Conservation (phyloP, 2,797 vertebrate genomes). For the Intellagama lesueurii region DNA sequence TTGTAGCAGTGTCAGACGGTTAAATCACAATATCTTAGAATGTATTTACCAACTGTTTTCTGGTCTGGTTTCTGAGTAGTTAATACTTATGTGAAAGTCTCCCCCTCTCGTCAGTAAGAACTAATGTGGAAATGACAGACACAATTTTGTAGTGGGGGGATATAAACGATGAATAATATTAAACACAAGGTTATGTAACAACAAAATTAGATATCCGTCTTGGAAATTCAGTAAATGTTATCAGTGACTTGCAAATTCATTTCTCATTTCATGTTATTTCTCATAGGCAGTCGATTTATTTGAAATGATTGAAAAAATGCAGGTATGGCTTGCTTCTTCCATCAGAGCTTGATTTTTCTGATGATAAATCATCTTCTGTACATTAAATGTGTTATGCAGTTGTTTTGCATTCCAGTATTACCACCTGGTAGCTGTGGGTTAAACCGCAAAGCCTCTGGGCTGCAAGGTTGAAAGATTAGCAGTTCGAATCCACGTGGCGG, state of each 20-base stretch:
- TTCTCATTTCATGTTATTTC: constrained; percentile 60
- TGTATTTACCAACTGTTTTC: not conserved
- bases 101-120: not conserved
- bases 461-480: no score
- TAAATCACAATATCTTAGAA: not conserved
- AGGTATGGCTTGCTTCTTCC: constrained; percentile 82
- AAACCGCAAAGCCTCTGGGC: no score
- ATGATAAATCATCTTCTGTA: not conserved
- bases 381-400: not conserved
- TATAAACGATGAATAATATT: not conserved
- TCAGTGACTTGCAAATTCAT: constrained; percentile 2
- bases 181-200: not conserved
- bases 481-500: no score
- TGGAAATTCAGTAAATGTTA: not conserved
- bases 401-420: not conserved
- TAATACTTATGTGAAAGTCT: constrained; percentile 6
- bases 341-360: not conserved
- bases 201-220: not conserved
- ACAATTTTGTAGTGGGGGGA: not conserved
- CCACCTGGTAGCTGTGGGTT: no score
- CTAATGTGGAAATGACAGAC: no score
- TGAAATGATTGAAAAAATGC: constrained; percentile 97
- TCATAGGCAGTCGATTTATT: constrained; percentile 89
- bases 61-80: not conserved
- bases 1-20: not conserved